Evolutionary conservation across 2,113 vertebrate genomes (phyloP).

Genomic region (Engystomops pustulosus): DNA sequence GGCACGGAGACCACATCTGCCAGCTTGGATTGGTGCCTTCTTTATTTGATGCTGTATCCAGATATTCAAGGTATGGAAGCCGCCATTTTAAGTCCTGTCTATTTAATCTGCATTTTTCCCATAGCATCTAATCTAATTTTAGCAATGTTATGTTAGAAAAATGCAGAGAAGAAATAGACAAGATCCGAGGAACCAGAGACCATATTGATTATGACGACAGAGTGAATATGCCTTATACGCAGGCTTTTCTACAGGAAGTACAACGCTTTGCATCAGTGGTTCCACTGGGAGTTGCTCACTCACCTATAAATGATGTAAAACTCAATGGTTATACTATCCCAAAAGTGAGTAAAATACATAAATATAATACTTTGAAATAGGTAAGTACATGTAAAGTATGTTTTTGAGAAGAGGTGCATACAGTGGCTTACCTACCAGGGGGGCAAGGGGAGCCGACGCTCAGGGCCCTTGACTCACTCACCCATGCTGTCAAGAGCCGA

Average conservation of each 20-base stretch:
- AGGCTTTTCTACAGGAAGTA: conserved; percentile 71
- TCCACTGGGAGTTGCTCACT: conserved; percentile 65
- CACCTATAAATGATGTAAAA: conserved; percentile 1
- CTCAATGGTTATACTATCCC: conserved; percentile 69
- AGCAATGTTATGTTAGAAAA: conserved; percentile 10
- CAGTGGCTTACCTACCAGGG: too few relatives aligned
- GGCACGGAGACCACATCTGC: conserved; percentile 40
- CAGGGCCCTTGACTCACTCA: too few relatives aligned
- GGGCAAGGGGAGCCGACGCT: too few relatives aligned
- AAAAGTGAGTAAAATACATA: conserved; percentile 62
- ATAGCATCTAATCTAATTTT: neutral
- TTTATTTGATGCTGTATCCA: conserved; percentile 19
- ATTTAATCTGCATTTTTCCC: neutral
- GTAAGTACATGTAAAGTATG: neutral
- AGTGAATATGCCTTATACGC: conserved; percentile 30
- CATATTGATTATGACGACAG: conserved; percentile 36
- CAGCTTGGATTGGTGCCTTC: conserved; percentile 37
- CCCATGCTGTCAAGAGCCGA: too few relatives aligned
- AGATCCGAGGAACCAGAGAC: neutral
- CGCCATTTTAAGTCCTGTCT: neutral
- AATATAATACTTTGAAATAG: neutral
- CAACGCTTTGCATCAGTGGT: conserved; percentile 69
- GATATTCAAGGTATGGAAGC: conserved; percentile 43
- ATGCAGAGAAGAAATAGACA: conserved; percentile 46
- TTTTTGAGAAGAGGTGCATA: too few relatives aligned